phyloP scores from a whole-genome alignment of 2,797 vertebrate species.

The Tokudaia muenninki region DNA sequence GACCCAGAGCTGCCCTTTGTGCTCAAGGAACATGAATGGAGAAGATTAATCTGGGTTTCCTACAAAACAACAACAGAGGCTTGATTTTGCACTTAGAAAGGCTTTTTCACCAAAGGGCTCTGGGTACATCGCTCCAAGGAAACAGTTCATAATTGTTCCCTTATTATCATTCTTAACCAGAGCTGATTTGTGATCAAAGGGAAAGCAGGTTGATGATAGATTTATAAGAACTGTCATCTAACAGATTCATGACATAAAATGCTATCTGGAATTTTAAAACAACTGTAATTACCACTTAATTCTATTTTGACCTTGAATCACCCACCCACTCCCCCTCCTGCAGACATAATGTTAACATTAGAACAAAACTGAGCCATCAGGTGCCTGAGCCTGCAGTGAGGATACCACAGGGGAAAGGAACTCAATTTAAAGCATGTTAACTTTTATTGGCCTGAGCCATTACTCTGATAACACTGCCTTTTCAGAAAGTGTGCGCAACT shows the following conservation, averaged over 20 bases:
- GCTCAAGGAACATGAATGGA: not conserved
- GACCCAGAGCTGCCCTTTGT: not conserved
- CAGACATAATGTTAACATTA: constrained; percentile 71
- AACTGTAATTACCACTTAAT: constrained; percentile 83
- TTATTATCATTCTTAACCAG: constrained; percentile 36
- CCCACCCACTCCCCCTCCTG: constrained; percentile 62
- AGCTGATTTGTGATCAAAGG: constrained; percentile 66
- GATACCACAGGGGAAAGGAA: constrained; percentile 46
- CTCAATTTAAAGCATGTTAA: constrained; percentile 60
- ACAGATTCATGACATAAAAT: constrained; percentile 77
- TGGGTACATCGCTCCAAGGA: not conserved
- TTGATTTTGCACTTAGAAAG: constrained; percentile 35
- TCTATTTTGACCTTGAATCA: constrained; percentile 80
- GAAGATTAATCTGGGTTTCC: constrained; percentile 57
- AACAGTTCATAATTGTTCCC: constrained; percentile 58
- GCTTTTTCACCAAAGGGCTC: constrained; percentile 38
- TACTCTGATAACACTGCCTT: constrained; percentile 60
- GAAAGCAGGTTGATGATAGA: constrained; percentile 74
- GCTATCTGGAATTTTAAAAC: constrained; percentile 80
- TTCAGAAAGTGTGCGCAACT: constrained; percentile 58
- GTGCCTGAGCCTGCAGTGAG: constrained; percentile 63
- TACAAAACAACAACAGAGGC: constrained; percentile 6
- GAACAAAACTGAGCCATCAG: constrained; percentile 64
- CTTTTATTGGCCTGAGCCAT: constrained; percentile 63
- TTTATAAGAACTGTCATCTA: constrained; percentile 64